Percentiles rank a stretch among this genome's conserved stretches.
Evolutionary conservation across 1,140 invertebrate species (phyloP).

Genomic region (Aphaenogaster rudis): DNA sequence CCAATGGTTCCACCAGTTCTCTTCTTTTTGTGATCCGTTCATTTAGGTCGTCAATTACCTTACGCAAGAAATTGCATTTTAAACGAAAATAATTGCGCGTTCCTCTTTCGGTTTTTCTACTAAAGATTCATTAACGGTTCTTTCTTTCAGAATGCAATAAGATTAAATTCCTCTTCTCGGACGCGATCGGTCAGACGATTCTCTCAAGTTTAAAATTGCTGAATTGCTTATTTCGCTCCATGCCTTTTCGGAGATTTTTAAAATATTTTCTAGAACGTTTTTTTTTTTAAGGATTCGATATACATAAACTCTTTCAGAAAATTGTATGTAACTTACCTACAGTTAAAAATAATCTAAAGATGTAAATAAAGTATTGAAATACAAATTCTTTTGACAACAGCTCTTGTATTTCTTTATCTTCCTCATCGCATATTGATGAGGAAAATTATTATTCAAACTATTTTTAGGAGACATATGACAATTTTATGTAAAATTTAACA

Average conservation of each 20-base stretch:
- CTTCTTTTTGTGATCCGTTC: constrained; percentile 80
- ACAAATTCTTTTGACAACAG: neutral
- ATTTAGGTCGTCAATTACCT: constrained; percentile 85
- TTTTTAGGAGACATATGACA: neutral
- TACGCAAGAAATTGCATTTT: constrained; percentile 28
- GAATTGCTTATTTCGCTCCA: neutral
- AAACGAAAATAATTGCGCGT: constrained; percentile 18
- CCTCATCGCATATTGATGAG: neutral
- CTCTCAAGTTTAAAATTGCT: constrained; percentile 29
- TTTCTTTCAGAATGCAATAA: neutral
- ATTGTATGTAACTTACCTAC: neutral
- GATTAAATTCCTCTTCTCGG: neutral
- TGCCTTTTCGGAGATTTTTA: neutral
- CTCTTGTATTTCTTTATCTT: neutral
- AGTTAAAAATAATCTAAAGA: neutral
- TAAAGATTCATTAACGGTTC: neutral
- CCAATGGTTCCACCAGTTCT: constrained; percentile 87
- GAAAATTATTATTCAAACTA: neutral
- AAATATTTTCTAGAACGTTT: constrained; percentile 6
- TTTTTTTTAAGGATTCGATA: too few species aligned
- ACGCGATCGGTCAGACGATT: neutral
- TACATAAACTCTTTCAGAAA: too few species aligned
- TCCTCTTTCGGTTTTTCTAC: constrained; percentile 20
- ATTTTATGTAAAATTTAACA: neutral
- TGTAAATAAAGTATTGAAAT: neutral